These are phyloP conservation scores for Caenorhabditis elegans DNA, from an alignment of 1,140 invertebrate species.

Conservation along the genomic window DNA sequence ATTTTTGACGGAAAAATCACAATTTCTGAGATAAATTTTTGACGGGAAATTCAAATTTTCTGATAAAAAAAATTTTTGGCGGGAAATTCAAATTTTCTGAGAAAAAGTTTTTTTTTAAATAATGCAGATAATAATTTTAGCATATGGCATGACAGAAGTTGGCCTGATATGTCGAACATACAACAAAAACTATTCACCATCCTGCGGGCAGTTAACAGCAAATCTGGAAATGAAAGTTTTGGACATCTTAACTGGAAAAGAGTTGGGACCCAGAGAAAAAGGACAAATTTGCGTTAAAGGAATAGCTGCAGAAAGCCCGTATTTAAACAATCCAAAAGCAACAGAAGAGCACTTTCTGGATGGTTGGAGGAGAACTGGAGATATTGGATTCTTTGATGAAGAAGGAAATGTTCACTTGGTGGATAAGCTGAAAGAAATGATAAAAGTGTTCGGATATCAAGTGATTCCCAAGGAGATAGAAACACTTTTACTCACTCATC, in stretches of 20 bases:
- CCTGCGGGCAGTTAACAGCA: neutral
- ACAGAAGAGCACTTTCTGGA: neutral
- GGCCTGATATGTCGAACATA: neutral
- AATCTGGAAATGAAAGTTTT: neutral
- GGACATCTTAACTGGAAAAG: constrained; percentile 4
- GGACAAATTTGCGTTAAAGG: constrained; percentile 2
- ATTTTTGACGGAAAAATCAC: too few species aligned
- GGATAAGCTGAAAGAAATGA: constrained; percentile 23
- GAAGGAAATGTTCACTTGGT: neutral
- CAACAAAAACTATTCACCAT: neutral
- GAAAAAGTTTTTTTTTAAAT: too few species aligned
- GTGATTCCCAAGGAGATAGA: constrained; percentile 31
- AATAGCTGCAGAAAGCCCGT: neutral
- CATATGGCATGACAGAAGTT: neutral
- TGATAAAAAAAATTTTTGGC: too few species aligned
- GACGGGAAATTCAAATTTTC: too few species aligned
- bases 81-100: too few species aligned
- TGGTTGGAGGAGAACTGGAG: constrained; percentile 28
- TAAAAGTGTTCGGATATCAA: constrained; percentile 32
- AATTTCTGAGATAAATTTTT: too few species aligned
- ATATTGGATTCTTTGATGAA: constrained; percentile 28
- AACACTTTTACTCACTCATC: constrained; percentile 1
- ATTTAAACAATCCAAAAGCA: neutral
- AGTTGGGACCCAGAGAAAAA: constrained; percentile 2
- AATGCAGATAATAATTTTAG: neutral